These are phyloP conservation scores for Caenorhabditis becei DNA, from an alignment of 2,888 invertebrate genomes.

Conservation along the genomic window DNA sequence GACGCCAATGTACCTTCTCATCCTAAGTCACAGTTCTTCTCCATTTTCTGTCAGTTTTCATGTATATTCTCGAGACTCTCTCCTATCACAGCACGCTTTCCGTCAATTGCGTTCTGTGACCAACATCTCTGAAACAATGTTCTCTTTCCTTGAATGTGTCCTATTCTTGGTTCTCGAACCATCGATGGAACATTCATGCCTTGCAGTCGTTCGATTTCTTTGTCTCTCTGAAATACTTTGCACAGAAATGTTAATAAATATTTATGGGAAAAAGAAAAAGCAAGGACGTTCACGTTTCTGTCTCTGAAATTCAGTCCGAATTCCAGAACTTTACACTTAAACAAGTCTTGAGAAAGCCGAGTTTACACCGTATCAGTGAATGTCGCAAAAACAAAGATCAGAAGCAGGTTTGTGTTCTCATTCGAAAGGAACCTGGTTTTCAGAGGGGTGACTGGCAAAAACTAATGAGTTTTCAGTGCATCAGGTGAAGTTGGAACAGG, in stretches of 20 bases:
- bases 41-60: conserved; percentile 15
- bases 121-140: neutral
- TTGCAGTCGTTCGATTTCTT: conserved; percentile 10
- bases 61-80: conserved; percentile 3
- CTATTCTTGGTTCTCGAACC: neutral
- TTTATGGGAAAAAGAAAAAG: conserved; percentile 45
- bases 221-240: conserved; percentile 24
- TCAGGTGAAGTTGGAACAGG: conserved; percentile 28
- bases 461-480: conserved; percentile 38
- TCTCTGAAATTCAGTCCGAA: neutral
- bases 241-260: conserved; percentile 54
- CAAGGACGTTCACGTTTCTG: too few species aligned
- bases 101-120: conserved; percentile 37
- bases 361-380: conserved; percentile 8
- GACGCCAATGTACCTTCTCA: conserved; percentile 41
- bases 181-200: neutral
- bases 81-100: conserved; percentile 22
- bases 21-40: conserved; percentile 27
- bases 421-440: conserved; percentile 11
- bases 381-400: conserved; percentile 46
- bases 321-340: conserved; percentile 24
- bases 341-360: neutral
- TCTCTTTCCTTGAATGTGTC: neutral
- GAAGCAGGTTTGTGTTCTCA: conserved; percentile 25
- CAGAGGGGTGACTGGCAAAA: conserved; percentile 28